A percentile compares a stretch with the other conserved stretches of the same genome.
These are phyloP conservation scores for Scaptomyza montana DNA, from an alignment of 1,140 invertebrate genomes.

Conservation along the genomic window DNA sequence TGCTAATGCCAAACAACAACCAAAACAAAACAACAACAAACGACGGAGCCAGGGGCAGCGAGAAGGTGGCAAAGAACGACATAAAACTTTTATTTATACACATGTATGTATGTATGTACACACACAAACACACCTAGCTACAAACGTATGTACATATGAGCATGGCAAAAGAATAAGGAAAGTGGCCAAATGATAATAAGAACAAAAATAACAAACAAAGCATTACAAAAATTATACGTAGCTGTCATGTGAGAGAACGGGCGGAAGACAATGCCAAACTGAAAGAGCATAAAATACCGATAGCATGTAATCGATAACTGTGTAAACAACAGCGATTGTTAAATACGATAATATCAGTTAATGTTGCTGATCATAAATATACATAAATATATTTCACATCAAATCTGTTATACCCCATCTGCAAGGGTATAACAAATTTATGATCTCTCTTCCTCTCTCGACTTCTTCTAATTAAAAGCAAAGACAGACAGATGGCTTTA, in stretches of 20 bases:
- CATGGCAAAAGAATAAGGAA: slow-evolving; percentile 23
- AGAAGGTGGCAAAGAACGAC: slow-evolving; percentile 23
- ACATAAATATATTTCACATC: no score
- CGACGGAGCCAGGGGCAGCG: neutral
- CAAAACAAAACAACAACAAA: slow-evolving; percentile 5
- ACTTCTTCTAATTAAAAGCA: neutral
- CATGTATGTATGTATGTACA: no score
- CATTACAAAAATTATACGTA: slow-evolving; percentile 1
- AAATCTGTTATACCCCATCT: no score
- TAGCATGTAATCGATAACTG: slow-evolving; percentile 3
- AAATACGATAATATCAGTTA: no score
- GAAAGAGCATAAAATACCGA: slow-evolving; percentile 5
- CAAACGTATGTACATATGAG: neutral
- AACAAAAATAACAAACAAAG: slow-evolving; percentile 16
- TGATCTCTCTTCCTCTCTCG: no score
- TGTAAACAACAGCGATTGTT: no score
- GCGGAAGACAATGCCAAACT: neutral
- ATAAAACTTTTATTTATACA: slow-evolving; percentile 40
- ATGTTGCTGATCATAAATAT: no score
- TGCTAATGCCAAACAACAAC: slow-evolving; percentile 42
- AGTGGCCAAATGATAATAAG: slow-evolving; percentile 38
- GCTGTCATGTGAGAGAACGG: slow-evolving; percentile 25
- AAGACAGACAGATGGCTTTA: slow-evolving; percentile 9
- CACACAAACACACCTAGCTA: no score
- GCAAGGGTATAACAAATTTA: neutral